phyloP scores from a whole-genome alignment of 2,797 vertebrate species.

The Liasis olivaceus region DNA sequence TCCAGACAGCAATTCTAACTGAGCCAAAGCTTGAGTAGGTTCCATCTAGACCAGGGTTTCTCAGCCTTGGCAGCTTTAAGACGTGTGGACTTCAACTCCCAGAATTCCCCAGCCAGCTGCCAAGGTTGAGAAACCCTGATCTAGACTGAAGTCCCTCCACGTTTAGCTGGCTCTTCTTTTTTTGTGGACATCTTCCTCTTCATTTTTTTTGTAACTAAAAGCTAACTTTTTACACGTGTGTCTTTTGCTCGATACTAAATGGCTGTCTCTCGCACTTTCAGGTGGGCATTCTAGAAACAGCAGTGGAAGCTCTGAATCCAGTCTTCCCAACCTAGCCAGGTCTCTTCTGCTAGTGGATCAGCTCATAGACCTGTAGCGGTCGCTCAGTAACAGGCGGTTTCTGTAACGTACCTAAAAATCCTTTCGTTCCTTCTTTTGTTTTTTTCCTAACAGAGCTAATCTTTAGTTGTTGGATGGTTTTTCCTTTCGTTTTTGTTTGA shows the following conservation, averaged over 20 bases:
- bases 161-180: constrained; percentile 58
- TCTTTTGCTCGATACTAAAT: constrained; percentile 77
- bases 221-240: constrained; percentile 62
- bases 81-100: constrained; percentile 56
- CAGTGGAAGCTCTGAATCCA: constrained; percentile 99
- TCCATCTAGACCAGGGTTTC: background rate
- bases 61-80: background rate
- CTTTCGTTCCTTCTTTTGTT: background rate
- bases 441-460: constrained; percentile 71
- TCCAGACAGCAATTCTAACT: background rate
- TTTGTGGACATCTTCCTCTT: constrained; percentile 59
- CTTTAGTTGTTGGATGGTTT: constrained; percentile 53
- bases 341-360: constrained; percentile 99
- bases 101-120: constrained; percentile 46
- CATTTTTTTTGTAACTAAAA: constrained; percentile 26
- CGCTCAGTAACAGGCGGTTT: constrained; percentile 77
- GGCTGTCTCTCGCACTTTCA: constrained; percentile 91
- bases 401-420: constrained; percentile 79
- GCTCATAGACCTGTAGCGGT: constrained; percentile 99
- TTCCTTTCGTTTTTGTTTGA: constrained; percentile 58
- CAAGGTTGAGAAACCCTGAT: too few relatives aligned
- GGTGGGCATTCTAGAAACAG: constrained; percentile 99
- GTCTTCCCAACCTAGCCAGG: constrained; percentile 98
- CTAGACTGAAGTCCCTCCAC: background rate
- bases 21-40: background rate